phyloP scores from a whole-genome alignment of 2,888 invertebrate species.

The Machimus rusticus region DNA sequence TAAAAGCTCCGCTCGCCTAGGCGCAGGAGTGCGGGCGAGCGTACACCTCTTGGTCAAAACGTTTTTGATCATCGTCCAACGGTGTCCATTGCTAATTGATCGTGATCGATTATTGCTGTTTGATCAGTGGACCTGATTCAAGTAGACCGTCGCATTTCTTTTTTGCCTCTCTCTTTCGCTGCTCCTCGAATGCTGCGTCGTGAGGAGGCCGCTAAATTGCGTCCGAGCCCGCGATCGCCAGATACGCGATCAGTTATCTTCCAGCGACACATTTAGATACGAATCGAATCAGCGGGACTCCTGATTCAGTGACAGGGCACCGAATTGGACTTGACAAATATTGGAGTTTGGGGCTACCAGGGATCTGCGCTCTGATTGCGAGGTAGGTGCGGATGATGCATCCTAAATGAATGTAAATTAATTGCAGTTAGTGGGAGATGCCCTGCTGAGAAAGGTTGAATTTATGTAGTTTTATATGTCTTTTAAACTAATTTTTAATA shows the following conservation, averaged over 20 bases:
- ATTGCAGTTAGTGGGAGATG: not conserved
- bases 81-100: slow-evolving; percentile 37
- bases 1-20: not conserved
- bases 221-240: not conserved
- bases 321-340: slow-evolving; percentile 2
- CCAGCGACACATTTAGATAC: slow-evolving; percentile 3
- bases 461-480: not conserved
- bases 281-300: not conserved
- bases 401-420: not conserved
- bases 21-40: not conserved
- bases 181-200: not conserved
- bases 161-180: not conserved
- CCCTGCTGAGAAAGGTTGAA: not conserved
- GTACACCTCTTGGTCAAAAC: not conserved
- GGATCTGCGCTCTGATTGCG: not conserved
- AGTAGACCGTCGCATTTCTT: not conserved
- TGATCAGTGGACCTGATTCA: slow-evolving; percentile 25
- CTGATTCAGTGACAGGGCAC: not conserved
- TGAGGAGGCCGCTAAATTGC: not conserved
- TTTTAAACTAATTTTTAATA: not conserved
- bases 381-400: not conserved
- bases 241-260: not conserved
- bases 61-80: slow-evolving; percentile 8
- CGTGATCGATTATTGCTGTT: slow-evolving; percentile 41
- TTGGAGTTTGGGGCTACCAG: not conserved